Base-by-base conservation (phyloP, 2,888 invertebrate genomes). In the Trissolcus brochymenae region DNA sequence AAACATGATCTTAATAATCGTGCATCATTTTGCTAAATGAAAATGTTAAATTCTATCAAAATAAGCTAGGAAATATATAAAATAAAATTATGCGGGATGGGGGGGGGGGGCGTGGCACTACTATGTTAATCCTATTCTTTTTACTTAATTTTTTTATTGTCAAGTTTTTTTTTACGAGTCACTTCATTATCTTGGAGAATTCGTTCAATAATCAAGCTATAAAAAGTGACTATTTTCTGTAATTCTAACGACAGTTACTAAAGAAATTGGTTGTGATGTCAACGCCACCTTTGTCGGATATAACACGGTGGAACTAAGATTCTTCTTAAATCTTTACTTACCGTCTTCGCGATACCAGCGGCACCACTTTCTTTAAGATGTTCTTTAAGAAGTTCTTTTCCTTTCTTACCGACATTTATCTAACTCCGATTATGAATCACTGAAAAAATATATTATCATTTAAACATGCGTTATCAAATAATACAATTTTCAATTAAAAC, bases 311-410 rank as follows among this genome's bases (percentile, higher is more conserved):
- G 83, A 81, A 86, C 85, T 81, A 80, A 67, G 61, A 25, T 78
- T 57, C 72, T 83, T 85, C 85, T 85, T 84, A 84, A 84, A 84
- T 80, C 81, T 82, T 81, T 17, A 75, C 80, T 79, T 84, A 83
- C 82, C 84, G 79, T 75, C 68, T 68, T 81, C 43, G 80, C 83
- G 85, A 87, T 86, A 83, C 84, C 84, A 85, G 81, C 82, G 85
- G 86, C 87, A 86, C 85, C 85, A 85, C 86, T 86, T 76, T 87
- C 88, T 88, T 88, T 84, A 88, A 87, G 88, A 88, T 85, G 81
- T 81, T 71, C 73, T 80, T 70, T 82, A 50, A 79, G n/a, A 49
- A 80, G 83, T 88, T 88, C 86, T 88, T 88, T 87, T 80, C 86
- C 88, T 87, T 84, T 86, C 85, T 89, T 89, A 88, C 88, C 88